Percentiles rank a stretch among this genome's conserved stretches.
phyloP scores from a whole-genome alignment of 2,113 vertebrate species.

The Cromileptes altivelis region DNA sequence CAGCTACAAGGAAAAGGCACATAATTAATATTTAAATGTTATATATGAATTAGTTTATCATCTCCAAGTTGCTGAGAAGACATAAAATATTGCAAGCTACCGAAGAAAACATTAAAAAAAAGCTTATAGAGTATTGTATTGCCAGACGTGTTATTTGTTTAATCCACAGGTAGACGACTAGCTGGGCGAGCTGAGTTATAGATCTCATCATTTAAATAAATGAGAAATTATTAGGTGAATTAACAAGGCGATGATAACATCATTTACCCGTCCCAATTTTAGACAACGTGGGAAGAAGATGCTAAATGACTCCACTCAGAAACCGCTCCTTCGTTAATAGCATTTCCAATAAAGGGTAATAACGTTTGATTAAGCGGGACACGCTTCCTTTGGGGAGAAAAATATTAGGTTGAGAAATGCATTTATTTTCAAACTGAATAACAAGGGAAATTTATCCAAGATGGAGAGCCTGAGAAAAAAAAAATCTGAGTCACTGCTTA shows the following conservation, averaged over 20 bases:
- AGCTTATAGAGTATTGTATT: slow-evolving; percentile 23
- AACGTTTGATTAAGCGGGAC: slow-evolving; percentile 72
- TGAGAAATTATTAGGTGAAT: slow-evolving; percentile 79
- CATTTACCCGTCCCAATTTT: slow-evolving; percentile 68
- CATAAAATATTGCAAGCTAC: slow-evolving; percentile 20
- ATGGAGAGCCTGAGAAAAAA: slow-evolving; percentile 18
- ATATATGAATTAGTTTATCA: slow-evolving; percentile 31
- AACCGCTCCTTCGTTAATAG: slow-evolving; percentile 66
- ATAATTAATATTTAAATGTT: slow-evolving; percentile 47
- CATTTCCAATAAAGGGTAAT: slow-evolving; percentile 79
- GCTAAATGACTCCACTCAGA: slow-evolving; percentile 74
- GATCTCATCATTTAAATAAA: slow-evolving; percentile 76
- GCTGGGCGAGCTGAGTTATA: slow-evolving; percentile 54
- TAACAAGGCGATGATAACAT: slow-evolving; percentile 75
- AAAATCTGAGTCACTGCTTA: slow-evolving; percentile 33
- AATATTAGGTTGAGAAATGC: slow-evolving; percentile 73
- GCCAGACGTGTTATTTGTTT: slow-evolving; percentile 34
- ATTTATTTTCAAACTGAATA: slow-evolving; percentile 67
- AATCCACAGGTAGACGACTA: slow-evolving; percentile 69
- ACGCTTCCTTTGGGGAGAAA: slow-evolving; percentile 55
- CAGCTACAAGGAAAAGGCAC: slow-evolving; percentile 25
- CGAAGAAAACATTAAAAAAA: slow-evolving; percentile 22
- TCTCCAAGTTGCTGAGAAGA: slow-evolving; percentile 25
- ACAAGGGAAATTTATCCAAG: slow-evolving; percentile 52
- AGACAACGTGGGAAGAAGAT: slow-evolving; percentile 78